Evolutionary conservation across 1,140 invertebrate species (phyloP).

Genomic region (Drosophila virilis): DNA sequence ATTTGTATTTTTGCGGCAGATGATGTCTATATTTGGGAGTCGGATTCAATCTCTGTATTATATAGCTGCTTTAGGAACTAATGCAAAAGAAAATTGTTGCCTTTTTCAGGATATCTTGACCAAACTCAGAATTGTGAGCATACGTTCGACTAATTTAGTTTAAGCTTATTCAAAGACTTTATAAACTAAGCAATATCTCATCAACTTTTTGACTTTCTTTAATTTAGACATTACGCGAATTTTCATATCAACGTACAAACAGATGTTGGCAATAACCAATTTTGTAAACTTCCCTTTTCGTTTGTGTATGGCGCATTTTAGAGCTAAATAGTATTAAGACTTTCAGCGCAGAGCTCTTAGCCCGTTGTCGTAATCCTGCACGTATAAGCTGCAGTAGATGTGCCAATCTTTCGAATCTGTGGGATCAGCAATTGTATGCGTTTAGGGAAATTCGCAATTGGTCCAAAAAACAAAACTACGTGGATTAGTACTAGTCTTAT

Average conservation of each 20-base stretch:
- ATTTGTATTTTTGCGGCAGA: too few relatives aligned
- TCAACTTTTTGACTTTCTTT: not conserved
- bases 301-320: constrained; percentile 13
- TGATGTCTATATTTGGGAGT: too few relatives aligned
- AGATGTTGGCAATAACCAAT: too few relatives aligned
- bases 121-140: too few relatives aligned
- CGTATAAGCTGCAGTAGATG: constrained; percentile 62
- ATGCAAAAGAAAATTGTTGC: too few relatives aligned
- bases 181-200: not conserved
- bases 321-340: constrained; percentile 31
- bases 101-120: too few relatives aligned
- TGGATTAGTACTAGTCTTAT: constrained; percentile 41
- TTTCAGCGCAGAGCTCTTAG: constrained; percentile 31
- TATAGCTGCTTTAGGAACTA: too few relatives aligned
- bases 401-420: constrained; percentile 80
- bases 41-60: too few relatives aligned
- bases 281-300: constrained; percentile 1
- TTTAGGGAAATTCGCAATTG: constrained; percentile 29
- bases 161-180: not conserved
- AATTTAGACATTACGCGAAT: not conserved
- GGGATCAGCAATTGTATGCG: constrained; percentile 57
- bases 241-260: not conserved
- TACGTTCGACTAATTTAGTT: not conserved
- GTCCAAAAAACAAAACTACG: constrained; percentile 43
- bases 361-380: constrained; percentile 56